Conservation (phyloP, 2,797 vertebrate species). For the Sus cebifrons region DNA sequence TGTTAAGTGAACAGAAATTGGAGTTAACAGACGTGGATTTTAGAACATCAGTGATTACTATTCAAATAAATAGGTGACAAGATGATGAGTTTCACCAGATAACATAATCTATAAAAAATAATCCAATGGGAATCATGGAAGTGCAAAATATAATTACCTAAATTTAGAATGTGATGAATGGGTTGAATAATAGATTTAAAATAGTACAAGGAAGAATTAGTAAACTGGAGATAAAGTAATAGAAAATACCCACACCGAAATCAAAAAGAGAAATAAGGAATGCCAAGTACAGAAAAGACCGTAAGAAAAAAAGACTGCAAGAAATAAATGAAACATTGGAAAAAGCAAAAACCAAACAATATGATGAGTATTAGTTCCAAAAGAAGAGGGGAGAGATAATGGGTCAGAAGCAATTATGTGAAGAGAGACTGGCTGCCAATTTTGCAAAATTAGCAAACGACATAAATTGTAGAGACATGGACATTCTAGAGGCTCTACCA, state of each 20-base stretch:
- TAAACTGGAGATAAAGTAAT: background rate
- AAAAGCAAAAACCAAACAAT: background rate
- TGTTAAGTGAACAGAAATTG: background rate
- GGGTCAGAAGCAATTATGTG: background rate
- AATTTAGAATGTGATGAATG: background rate
- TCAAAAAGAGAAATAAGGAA: conserved; percentile 12
- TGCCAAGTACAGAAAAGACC: background rate
- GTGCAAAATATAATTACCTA: conserved; percentile 6
- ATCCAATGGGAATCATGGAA: background rate
- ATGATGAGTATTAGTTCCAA: background rate
- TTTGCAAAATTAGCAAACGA: conserved; percentile 32
- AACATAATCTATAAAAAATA: conserved; percentile 20
- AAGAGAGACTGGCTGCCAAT: background rate
- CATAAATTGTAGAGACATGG: background rate
- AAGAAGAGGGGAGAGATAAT: background rate
- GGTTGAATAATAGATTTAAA: background rate
- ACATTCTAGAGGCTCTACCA: background rate
- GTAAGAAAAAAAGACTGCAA: background rate
- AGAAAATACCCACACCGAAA: background rate
- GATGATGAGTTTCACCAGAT: background rate
- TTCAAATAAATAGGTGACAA: background rate
- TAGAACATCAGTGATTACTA: background rate
- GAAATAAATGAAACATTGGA: background rate
- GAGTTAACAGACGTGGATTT: background rate
- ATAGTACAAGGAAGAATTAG: background rate